phyloP scores from a whole-genome alignment of 2,113 vertebrate species.

The Silurus asotus region DNA sequence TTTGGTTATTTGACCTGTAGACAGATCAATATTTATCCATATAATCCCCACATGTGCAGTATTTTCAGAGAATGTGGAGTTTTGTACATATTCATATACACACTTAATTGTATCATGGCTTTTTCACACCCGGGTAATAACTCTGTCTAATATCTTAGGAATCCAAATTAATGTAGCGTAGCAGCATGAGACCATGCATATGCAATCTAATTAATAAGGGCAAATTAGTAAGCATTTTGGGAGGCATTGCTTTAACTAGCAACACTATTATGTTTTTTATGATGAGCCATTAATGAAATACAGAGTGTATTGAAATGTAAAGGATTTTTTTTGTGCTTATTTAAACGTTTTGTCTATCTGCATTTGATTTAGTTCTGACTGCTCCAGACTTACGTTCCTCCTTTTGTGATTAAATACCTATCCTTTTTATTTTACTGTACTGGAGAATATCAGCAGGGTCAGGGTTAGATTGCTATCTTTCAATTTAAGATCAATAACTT shows the following conservation, averaged over 20 bases:
- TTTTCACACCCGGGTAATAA: slow-evolving; percentile 6
- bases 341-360: background rate
- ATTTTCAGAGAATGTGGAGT: background rate
- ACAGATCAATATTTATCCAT: background rate
- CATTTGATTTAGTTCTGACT: background rate
- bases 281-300: background rate
- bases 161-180: slow-evolving; percentile 14
- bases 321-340: background rate
- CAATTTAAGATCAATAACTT: background rate
- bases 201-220: slow-evolving; percentile 21
- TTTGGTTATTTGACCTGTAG: background rate
- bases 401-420: background rate
- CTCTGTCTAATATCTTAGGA: background rate
- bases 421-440: background rate
- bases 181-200: slow-evolving; percentile 7
- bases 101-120: background rate
- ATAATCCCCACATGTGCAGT: background rate
- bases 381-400: background rate
- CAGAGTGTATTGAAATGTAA: background rate
- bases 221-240: slow-evolving; percentile 1
- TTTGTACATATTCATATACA: background rate
- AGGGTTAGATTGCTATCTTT: too few species aligned
- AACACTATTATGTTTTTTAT: background rate
- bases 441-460: background rate
- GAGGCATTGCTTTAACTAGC: background rate